These are phyloP conservation scores for Psittacula derbiana DNA, from an alignment of 2,797 vertebrate species.

Conservation along the genomic window DNA sequence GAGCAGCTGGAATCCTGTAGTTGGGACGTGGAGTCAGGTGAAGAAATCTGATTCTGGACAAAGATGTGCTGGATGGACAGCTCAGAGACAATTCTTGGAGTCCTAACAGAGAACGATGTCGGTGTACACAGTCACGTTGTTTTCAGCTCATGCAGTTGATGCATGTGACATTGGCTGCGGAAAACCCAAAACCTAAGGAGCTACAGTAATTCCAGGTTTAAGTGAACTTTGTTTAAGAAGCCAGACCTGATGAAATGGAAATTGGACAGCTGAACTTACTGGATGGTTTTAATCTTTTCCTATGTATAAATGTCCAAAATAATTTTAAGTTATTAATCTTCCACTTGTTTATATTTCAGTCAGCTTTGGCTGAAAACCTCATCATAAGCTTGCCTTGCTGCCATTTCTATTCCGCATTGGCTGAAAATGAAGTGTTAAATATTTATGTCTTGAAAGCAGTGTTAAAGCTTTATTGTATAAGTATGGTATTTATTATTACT, in stretches of 20 bases:
- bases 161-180: rapidly evolving
- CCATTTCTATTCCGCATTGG: background rate
- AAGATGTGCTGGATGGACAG: background rate
- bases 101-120: rapidly evolving
- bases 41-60: constrained; percentile 78
- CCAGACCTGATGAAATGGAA: background rate
- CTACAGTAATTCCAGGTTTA: background rate
- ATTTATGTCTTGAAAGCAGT: background rate
- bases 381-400: background rate
- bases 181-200: background rate
- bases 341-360: background rate
- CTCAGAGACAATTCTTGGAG: background rate
- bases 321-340: background rate
- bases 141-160: background rate
- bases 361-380: background rate
- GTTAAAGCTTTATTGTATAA: background rate
- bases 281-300: background rate
- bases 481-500: background rate
- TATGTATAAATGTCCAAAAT: background rate
- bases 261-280: background rate
- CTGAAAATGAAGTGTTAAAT: background rate
- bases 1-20: constrained; percentile 82
- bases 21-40: constrained; percentile 88
- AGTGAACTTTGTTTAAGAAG: background rate
- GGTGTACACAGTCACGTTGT: rapidly evolving